These are phyloP conservation scores for Nettapus auritus DNA, from an alignment of 2,113 vertebrate species.

Conservation along the genomic window DNA sequence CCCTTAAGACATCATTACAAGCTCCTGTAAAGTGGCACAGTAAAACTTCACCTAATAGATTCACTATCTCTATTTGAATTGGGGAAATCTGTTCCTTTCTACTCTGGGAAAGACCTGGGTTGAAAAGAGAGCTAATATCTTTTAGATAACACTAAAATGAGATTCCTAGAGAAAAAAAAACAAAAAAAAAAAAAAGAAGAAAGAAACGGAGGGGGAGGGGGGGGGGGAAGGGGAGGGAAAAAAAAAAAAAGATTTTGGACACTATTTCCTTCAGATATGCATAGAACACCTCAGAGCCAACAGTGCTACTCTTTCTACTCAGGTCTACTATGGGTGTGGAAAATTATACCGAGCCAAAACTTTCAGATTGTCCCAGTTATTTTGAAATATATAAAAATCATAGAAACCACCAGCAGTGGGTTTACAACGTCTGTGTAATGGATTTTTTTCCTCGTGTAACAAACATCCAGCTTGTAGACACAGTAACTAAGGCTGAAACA, in stretches of 20 bases:
- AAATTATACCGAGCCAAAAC: neutral
- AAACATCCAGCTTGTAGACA: neutral
- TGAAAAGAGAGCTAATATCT: neutral
- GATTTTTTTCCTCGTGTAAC: neutral
- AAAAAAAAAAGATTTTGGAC: neutral
- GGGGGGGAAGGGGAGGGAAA: no score
- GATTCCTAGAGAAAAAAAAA: neutral
- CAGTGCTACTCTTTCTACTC: neutral
- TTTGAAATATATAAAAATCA: neutral
- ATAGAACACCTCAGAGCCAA: neutral
- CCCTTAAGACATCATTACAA: neutral
- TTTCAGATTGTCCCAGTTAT: neutral
- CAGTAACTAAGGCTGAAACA: neutral
- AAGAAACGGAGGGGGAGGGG: no score
- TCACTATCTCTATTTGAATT: neutral
- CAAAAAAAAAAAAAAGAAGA: accelerated
- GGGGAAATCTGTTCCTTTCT: neutral
- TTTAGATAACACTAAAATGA: neutral
- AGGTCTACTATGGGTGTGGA: neutral
- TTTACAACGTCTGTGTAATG: neutral
- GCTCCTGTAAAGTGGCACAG: neutral
- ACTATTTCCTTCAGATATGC: neutral
- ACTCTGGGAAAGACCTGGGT: neutral
- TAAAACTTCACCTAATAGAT: neutral
- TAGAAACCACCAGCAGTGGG: neutral